A percentile compares a stretch with the other conserved stretches of the same genome.
Evolutionary conservation across 2,888 invertebrate species (phyloP).

Genomic region (Rhingia rostrata): DNA sequence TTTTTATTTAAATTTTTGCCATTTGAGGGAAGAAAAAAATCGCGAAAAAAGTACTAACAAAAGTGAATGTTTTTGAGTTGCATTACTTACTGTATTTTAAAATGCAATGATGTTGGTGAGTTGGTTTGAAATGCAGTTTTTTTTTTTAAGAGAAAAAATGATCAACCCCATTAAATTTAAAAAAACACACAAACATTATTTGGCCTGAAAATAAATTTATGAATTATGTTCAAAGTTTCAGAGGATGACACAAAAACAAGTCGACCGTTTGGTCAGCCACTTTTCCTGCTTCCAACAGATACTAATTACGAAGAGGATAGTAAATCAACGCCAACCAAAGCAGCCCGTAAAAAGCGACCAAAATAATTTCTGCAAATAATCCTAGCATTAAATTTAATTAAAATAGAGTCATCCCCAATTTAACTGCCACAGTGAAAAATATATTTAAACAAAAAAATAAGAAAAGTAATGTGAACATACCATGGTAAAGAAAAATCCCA

Average conservation of each 20-base stretch:
- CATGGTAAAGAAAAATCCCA: slow-evolving; percentile 10
- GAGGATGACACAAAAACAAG: slow-evolving; percentile 82
- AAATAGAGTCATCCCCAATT: slow-evolving; percentile 22
- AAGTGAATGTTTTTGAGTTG: slow-evolving; percentile 48
- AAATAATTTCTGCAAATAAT: slow-evolving; percentile 66
- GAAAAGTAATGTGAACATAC: slow-evolving; percentile 15
- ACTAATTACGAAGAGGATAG: slow-evolving; percentile 71
- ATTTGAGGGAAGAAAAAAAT: slow-evolving; percentile 25
- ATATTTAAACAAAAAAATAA: slow-evolving; percentile 13
- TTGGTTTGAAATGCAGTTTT: slow-evolving; percentile 56
- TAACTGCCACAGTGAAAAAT: slow-evolving; percentile 46
- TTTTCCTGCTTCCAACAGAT: slow-evolving; percentile 87
- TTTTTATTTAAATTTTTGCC: slow-evolving; percentile 42
- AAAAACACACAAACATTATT: slow-evolving; percentile 14
- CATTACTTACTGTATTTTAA: slow-evolving; percentile 22
- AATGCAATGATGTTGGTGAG: slow-evolving; percentile 74
- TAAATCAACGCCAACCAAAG: slow-evolving; percentile 76
- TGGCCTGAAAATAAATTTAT: slow-evolving; percentile 36
- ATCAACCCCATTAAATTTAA: background rate
- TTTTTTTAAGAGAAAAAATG: slow-evolving; percentile 10
- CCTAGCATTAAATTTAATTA: slow-evolving; percentile 60
- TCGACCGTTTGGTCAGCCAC: slow-evolving; percentile 91
- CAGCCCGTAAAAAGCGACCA: slow-evolving; percentile 75
- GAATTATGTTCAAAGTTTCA: slow-evolving; percentile 75
- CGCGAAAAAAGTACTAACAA: slow-evolving; percentile 24